Conservation (phyloP, 1,140 invertebrate genomes). For the Hylaeus anthracinus region DNA sequence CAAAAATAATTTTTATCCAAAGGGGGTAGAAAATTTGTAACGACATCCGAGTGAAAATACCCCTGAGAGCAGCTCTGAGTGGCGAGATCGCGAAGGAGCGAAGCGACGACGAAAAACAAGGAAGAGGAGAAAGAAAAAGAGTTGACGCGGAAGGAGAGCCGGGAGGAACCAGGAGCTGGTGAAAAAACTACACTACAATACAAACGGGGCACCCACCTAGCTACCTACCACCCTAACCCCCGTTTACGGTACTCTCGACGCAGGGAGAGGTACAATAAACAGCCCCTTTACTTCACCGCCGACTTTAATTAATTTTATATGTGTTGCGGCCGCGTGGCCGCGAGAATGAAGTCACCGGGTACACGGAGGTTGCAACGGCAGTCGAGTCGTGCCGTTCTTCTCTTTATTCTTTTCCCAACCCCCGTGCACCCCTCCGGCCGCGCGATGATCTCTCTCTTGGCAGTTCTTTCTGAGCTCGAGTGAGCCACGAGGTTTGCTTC, state of each 20-base stretch:
- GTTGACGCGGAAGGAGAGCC: not conserved
- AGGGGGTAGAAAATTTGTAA: too few relatives aligned
- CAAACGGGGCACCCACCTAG: conserved; percentile 22
- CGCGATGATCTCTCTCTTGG: conserved; percentile 5
- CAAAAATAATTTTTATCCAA: too few relatives aligned
- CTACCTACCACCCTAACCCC: conserved; percentile 7
- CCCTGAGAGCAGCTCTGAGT: too few relatives aligned
- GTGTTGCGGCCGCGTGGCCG: conserved; percentile 52
- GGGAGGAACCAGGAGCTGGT: conserved; percentile 1
- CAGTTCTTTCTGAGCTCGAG: conserved; percentile 29
- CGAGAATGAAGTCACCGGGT: conserved; percentile 64
- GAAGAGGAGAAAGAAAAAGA: conserved; percentile 1
- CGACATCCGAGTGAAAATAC: too few relatives aligned
- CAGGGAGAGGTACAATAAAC: conserved; percentile 60
- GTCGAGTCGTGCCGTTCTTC: conserved; percentile 3
- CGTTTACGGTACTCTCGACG: not conserved
- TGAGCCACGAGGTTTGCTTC: not conserved
- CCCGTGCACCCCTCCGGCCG: not conserved
- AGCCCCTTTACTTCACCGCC: conserved; percentile 54
- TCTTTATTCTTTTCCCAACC: conserved; percentile 29
- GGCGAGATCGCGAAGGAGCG: conserved; percentile 26
- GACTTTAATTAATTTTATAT: conserved; percentile 80
- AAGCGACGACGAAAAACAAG: not conserved
- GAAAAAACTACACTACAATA: conserved; percentile 56
- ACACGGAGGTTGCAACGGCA: not conserved